A percentile compares a stretch with the other conserved stretches of the same genome.
Conservation (phyloP, 2,888 invertebrate genomes). For the Conops quadrifasciatus region DNA sequence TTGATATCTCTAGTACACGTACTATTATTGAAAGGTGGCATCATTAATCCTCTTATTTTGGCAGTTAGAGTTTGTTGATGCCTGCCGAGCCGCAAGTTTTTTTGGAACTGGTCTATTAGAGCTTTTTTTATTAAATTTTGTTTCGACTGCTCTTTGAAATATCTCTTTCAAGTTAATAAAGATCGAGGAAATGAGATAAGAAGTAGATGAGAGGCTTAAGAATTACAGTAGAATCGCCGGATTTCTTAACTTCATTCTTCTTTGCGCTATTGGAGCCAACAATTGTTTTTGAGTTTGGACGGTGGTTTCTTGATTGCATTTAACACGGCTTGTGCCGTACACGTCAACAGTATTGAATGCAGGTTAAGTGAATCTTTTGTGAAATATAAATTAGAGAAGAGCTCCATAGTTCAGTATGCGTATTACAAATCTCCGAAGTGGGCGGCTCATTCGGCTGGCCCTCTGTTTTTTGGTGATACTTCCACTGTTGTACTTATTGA, state of each 20-base stretch:
- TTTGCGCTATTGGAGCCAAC: not conserved
- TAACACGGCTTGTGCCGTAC: conserved; percentile 36
- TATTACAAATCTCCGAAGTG: conserved; percentile 71
- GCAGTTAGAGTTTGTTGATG: no score
- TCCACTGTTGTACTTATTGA: conserved; percentile 71
- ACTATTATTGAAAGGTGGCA: no score
- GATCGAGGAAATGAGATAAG: no score
- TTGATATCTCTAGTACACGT: no score
- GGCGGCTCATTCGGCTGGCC: conserved; percentile 69
- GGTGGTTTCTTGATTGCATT: not conserved
- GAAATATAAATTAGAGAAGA: not conserved
- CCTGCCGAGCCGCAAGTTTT: no score
- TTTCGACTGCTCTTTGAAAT: no score
- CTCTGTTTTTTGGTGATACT: conserved; percentile 68
- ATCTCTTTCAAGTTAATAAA: no score
- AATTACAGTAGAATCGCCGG: not conserved
- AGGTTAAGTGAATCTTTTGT: not conserved
- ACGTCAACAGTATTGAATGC: conserved; percentile 45
- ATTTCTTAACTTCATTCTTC: not conserved
- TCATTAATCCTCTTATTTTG: no score
- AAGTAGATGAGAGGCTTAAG: not conserved
- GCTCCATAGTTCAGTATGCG: conserved; percentile 65
- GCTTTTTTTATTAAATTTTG: no score
- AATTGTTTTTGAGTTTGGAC: no score
- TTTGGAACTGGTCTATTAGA: no score